These are phyloP conservation scores for Melanotaenia boesemani DNA, from an alignment of 2,797 vertebrate genomes.

Conservation along the genomic window DNA sequence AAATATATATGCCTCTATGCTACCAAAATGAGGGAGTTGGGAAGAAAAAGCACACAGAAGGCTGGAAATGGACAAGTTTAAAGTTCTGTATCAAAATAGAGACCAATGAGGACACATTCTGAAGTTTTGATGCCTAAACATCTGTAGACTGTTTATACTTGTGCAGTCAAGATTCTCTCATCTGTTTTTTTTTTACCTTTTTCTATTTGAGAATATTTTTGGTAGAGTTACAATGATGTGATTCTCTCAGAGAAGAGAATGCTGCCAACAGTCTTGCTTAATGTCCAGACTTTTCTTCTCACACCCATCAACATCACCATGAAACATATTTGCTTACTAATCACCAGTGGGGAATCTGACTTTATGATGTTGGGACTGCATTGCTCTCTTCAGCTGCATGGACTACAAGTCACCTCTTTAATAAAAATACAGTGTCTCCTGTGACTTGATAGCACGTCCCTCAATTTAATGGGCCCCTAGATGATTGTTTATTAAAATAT, in stretches of 20 bases:
- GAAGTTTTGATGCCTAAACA: background rate
- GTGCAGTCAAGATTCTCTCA: background rate
- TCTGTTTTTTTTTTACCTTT: background rate
- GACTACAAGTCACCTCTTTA: background rate
- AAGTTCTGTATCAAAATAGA: background rate
- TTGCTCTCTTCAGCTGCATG: background rate
- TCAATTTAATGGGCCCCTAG: too few species aligned
- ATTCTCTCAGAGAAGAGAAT: background rate
- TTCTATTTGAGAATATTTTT: background rate
- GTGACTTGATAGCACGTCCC: too few species aligned
- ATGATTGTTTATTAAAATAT: too few species aligned
- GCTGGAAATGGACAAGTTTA: background rate
- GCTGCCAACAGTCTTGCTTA: background rate
- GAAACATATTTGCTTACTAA: too few species aligned
- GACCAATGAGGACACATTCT: background rate
- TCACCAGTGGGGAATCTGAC: background rate
- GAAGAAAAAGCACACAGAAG: background rate
- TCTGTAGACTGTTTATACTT: too few species aligned
- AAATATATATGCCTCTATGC: too few species aligned
- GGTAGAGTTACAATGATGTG: background rate
- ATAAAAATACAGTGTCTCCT: background rate
- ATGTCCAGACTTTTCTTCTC: too few species aligned
- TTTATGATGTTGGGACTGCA: background rate
- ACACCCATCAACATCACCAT: too few species aligned
- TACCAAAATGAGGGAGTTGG: background rate